Percentiles rank a stretch among this genome's conserved stretches.
These are phyloP conservation scores for Hylomyscus alleni DNA, from an alignment of 2,797 vertebrate species.

Conservation along the genomic window DNA sequence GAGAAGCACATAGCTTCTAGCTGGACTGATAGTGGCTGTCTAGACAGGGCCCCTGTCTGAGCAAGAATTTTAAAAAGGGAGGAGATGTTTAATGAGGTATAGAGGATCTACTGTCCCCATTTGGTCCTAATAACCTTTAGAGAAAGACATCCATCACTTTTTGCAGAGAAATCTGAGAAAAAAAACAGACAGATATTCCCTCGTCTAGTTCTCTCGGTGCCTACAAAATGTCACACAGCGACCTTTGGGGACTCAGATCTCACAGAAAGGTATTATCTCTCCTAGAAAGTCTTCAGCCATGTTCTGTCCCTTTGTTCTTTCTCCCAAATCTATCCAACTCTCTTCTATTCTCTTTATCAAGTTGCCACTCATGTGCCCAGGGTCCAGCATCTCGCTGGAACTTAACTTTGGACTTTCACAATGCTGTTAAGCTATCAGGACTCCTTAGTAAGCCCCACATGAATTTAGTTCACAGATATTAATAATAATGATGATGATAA, in stretches of 20 bases:
- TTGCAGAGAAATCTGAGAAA: conserved; percentile 11
- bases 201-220: not conserved
- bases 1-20: not conserved
- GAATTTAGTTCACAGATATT: not conserved
- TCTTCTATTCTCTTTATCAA: conserved; percentile 55
- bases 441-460: not conserved
- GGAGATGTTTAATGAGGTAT: not conserved
- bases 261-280: not conserved
- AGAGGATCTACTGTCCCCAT: not conserved
- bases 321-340: conserved; percentile 15
- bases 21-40: not conserved
- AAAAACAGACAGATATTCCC: not conserved
- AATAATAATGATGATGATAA: not conserved
- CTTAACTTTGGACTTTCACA: conserved; percentile 29
- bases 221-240: not conserved
- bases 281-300: not conserved
- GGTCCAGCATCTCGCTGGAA: not conserved
- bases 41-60: not conserved
- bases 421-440: not conserved
- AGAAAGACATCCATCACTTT: not conserved
- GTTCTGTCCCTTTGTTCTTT: conserved; percentile 17
- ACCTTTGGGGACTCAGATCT: not conserved
- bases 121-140: conserved; percentile 18
- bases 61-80: not conserved
- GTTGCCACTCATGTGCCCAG: not conserved